Percentiles rank a stretch among this genome's conserved stretches.
phyloP scores from a whole-genome alignment of 2,888 invertebrate species.

The Athetis lepigone region DNA sequence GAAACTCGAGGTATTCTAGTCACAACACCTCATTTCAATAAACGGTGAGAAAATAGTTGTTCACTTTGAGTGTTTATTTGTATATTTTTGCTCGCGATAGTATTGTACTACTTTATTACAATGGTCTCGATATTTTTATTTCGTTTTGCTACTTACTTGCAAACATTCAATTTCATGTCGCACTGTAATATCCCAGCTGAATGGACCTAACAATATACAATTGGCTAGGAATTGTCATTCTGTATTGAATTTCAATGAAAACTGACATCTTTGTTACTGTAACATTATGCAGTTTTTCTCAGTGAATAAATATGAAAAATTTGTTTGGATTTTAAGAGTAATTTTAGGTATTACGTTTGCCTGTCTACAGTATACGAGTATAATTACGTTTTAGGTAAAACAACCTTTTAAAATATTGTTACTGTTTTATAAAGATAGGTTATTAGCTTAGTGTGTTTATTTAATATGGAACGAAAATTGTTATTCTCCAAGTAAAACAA shows the following conservation, averaged over 20 bases:
- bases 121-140: slow-evolving; percentile 11
- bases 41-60: slow-evolving; percentile 2
- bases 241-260: slow-evolving; percentile 26
- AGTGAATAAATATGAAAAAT: background rate
- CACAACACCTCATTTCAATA: background rate
- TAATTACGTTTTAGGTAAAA: no score
- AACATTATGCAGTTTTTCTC: background rate
- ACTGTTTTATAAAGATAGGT: slow-evolving; percentile 17
- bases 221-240: slow-evolving; percentile 31
- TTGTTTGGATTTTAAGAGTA: background rate
- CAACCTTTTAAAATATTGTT: no score
- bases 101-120: slow-evolving; percentile 18
- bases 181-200: slow-evolving; percentile 16
- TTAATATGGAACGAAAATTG: background rate
- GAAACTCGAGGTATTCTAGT: no score
- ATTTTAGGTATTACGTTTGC: no score
- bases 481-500: background rate
- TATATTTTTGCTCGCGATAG: background rate
- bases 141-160: slow-evolving; percentile 21
- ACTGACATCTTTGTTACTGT: slow-evolving; percentile 5
- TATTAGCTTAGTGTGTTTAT: background rate
- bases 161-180: slow-evolving; percentile 31
- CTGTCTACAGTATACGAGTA: no score
- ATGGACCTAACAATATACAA: slow-evolving; percentile 10
- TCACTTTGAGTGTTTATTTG: background rate